These are phyloP conservation scores for Hyposoter dolosus DNA, from an alignment of 2,888 invertebrate genomes.

Conservation along the genomic window DNA sequence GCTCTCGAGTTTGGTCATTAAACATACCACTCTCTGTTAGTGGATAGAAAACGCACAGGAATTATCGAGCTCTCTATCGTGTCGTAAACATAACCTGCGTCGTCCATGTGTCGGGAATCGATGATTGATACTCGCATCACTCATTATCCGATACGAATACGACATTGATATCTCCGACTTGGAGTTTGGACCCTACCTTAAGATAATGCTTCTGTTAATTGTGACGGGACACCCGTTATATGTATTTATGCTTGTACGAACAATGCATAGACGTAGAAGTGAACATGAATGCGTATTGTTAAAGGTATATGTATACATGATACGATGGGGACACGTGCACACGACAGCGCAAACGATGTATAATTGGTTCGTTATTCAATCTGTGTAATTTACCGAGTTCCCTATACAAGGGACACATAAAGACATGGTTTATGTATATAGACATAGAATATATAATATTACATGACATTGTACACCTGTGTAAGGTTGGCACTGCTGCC, in stretches of 20 bases:
- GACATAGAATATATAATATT: slow-evolving; percentile 4
- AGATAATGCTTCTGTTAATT: not conserved
- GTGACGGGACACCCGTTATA: slow-evolving; percentile 12
- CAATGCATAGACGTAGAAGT: slow-evolving; percentile 11
- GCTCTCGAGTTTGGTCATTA: not conserved
- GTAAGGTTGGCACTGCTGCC: slow-evolving; percentile 19
- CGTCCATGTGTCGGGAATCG: not conserved
- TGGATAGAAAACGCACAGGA: not conserved
- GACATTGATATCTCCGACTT: not conserved
- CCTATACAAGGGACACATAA: slow-evolving; percentile 44
- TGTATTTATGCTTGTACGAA: not conserved
- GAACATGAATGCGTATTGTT: slow-evolving; percentile 56
- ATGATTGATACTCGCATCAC: not conserved
- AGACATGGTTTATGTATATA: slow-evolving; percentile 39
- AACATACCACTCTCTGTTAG: not conserved
- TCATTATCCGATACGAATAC: not conserved
- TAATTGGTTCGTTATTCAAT: slow-evolving; percentile 80
- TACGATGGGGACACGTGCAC: slow-evolving; percentile 63
- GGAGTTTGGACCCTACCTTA: not conserved
- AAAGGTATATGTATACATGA: slow-evolving; percentile 8
- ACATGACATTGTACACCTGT: slow-evolving; percentile 34
- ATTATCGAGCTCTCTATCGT: not conserved
- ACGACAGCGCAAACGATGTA: slow-evolving; percentile 73
- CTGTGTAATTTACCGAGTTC: slow-evolving; percentile 74
- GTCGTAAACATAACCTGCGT: not conserved